Conservation (phyloP, 2,888 invertebrate genomes). For the Pelosia muscerda region DNA sequence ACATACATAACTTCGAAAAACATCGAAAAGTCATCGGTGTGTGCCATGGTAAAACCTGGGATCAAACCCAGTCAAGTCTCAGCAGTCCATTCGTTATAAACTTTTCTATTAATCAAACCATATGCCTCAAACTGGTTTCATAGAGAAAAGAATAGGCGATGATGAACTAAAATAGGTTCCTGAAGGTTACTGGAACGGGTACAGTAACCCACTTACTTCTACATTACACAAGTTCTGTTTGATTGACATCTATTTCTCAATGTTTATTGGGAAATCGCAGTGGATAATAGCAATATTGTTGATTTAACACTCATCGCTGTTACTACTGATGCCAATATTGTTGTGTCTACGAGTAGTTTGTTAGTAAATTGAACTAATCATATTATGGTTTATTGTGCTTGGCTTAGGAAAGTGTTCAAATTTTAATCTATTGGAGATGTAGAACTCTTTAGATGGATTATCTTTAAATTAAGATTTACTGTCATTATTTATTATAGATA, state of each 20-base stretch:
- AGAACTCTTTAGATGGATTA: not conserved
- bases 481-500: too few species aligned
- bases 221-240: constrained; percentile 5
- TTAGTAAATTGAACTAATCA: not conserved
- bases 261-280: constrained; percentile 10
- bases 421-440: not conserved
- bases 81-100: not conserved
- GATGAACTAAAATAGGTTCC: not conserved
- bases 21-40: too few species aligned
- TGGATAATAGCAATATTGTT: constrained; percentile 13
- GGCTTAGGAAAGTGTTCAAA: not conserved
- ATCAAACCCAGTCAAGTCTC: too few species aligned
- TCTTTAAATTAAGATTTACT: too few species aligned
- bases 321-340: constrained; percentile 5
- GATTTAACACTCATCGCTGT: constrained; percentile 8
- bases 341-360: constrained; percentile 16
- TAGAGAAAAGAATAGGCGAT: not conserved
- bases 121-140: not conserved
- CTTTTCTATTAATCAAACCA: not conserved
- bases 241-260: constrained; percentile 19
- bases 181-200: not conserved
- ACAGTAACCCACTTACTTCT: not conserved
- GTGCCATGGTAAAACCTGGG: too few species aligned
- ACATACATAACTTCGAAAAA: too few species aligned
- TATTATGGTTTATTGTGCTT: not conserved